Evolutionary conservation across 2,113 vertebrate species (phyloP).

Genomic region (Salvelinus sp.): DNA sequence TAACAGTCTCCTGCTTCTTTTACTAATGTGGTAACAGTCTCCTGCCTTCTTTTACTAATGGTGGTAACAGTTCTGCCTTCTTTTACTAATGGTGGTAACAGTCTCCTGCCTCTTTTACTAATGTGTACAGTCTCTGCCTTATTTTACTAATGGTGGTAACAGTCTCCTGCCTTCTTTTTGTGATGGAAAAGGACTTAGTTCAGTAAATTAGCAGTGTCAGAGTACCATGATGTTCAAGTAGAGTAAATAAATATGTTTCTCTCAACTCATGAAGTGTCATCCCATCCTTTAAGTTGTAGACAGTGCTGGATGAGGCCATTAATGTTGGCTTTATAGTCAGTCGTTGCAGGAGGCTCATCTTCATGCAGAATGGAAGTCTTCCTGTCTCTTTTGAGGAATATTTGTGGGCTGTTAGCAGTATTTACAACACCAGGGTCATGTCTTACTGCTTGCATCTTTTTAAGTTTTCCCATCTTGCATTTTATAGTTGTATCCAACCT

Average conservation of each 20-base stretch:
- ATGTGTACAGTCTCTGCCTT: not conserved
- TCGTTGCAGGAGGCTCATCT: not conserved
- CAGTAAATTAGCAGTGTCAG: not conserved
- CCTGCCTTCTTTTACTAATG: not conserved
- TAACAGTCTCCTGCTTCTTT: not conserved
- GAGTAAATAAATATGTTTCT: not conserved
- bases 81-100: not conserved
- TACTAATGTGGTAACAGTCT: not conserved
- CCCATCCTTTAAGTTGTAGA: not conserved
- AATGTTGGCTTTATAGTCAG: not conserved
- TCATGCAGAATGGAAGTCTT: not conserved
- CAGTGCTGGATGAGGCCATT: not conserved
- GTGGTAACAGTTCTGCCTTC: not conserved
- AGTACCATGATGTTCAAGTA: not conserved
- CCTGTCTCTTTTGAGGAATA: not conserved
- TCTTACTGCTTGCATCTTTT: not conserved
- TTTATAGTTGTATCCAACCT: not conserved
- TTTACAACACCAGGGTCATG: not conserved
- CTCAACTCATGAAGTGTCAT: not conserved
- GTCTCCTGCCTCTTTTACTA: not conserved
- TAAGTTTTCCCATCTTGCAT: not conserved
- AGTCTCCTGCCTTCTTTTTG: not conserved
- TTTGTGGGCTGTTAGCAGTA: not conserved
- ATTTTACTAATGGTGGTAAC: not conserved
- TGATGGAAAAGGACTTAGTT: not conserved